Conservation (phyloP, 1,140 invertebrate species). For the Mya arenaria region DNA sequence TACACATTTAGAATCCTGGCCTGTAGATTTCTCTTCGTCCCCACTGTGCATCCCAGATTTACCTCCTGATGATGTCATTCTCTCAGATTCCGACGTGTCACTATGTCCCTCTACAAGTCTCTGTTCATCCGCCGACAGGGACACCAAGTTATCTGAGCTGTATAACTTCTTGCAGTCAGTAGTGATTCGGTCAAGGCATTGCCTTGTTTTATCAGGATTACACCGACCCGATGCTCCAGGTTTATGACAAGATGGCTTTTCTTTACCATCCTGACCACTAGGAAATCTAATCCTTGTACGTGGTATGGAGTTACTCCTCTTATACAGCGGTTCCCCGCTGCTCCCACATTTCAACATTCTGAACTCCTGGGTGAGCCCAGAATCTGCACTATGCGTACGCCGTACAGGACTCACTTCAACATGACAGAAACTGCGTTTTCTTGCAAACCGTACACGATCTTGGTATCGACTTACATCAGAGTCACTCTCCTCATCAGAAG, state of each 20-base stretch:
- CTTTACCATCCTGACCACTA: slow-evolving; percentile 26
- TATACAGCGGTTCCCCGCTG: slow-evolving; percentile 68
- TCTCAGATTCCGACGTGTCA: slow-evolving; percentile 17
- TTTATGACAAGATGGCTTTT: neutral
- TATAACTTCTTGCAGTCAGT: neutral
- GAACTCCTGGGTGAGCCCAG: slow-evolving; percentile 70
- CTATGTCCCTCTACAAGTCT: slow-evolving; percentile 17
- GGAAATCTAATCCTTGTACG: slow-evolving; percentile 35
- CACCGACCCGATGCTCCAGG: neutral
- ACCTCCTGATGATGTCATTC: too few relatives aligned
- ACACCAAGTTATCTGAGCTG: neutral
- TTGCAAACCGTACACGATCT: slow-evolving; percentile 9
- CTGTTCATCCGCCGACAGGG: slow-evolving; percentile 29
- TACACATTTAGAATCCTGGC: too few relatives aligned
- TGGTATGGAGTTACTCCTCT: slow-evolving; percentile 58
- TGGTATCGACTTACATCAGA: neutral
- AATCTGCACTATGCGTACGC: slow-evolving; percentile 18
- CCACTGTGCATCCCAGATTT: too few relatives aligned
- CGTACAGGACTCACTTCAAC: slow-evolving; percentile 59
- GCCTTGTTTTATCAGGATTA: neutral
- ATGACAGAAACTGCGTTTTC: slow-evolving; percentile 64
- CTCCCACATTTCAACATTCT: slow-evolving; percentile 46
- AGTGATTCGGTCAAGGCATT: neutral
- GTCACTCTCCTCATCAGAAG: slow-evolving; percentile 64
- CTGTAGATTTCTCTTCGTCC: too few relatives aligned